These are phyloP conservation scores for Magallana ariakensis DNA, from an alignment of 1,140 invertebrate genomes.

Conservation along the genomic window DNA sequence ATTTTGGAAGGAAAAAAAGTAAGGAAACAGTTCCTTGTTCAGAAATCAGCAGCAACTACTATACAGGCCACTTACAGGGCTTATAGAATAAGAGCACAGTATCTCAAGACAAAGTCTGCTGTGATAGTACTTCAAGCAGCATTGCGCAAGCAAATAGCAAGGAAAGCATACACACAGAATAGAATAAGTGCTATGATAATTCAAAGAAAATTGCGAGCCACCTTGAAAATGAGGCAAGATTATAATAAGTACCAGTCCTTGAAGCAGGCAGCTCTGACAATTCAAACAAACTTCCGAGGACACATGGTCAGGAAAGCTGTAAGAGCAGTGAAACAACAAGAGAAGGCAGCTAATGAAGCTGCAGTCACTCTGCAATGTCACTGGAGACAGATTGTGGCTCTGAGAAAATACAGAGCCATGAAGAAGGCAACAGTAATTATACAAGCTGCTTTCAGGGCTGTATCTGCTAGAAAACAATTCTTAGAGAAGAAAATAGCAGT, in stretches of 20 bases:
- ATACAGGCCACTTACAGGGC: constrained; percentile 61
- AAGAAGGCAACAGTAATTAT: constrained; percentile 53
- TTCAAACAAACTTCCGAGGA: constrained; percentile 62
- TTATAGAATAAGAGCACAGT: constrained; percentile 40
- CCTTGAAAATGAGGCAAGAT: neutral
- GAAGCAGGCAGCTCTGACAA: constrained; percentile 57
- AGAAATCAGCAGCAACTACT: constrained; percentile 54
- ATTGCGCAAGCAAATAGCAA: constrained; percentile 42
- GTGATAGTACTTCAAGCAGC: constrained; percentile 63
- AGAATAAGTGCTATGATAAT: constrained; percentile 60
- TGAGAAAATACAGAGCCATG: constrained; percentile 43
- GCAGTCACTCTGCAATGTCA: constrained; percentile 57
- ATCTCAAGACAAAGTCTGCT: constrained; percentile 39
- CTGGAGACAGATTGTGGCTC: constrained; percentile 51
- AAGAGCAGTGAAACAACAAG: too few relatives aligned
- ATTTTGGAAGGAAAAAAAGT: constrained; percentile 52
- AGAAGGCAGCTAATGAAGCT: neutral
- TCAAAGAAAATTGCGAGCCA: constrained; percentile 57
- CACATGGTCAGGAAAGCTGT: constrained; percentile 40
- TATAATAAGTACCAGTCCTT: constrained; percentile 39
- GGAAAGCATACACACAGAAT: constrained; percentile 49
- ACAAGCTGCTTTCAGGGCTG: constrained; percentile 56
- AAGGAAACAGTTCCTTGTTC: neutral
- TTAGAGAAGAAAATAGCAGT: constrained; percentile 40
- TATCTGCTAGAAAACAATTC: constrained; percentile 48